Percentiles rank a stretch among this genome's conserved stretches.
phyloP scores from a whole-genome alignment of 2,113 vertebrate genomes.

The Lepidothrix coronata region DNA sequence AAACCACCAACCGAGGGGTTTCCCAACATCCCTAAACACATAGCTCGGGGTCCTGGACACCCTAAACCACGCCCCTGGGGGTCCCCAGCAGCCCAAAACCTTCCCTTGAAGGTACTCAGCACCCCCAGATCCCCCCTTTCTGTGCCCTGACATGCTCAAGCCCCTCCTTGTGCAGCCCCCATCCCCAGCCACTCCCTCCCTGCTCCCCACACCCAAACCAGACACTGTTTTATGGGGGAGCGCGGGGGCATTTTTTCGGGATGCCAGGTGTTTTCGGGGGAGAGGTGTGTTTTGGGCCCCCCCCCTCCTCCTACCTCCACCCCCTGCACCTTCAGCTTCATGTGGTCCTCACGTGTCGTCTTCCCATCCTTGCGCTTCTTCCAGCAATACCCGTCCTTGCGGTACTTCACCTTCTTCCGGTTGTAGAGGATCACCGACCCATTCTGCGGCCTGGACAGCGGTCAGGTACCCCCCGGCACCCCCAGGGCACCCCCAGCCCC shows the following conservation, averaged over 20 bases:
- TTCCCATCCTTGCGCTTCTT: background rate
- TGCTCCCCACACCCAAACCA: background rate
- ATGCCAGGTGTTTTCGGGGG: background rate
- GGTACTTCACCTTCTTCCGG: background rate
- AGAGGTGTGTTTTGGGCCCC: rapidly evolving
- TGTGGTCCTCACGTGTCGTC: background rate
- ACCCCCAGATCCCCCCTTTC: background rate
- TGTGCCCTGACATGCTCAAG: background rate
- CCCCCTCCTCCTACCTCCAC: background rate
- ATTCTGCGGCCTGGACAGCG: background rate
- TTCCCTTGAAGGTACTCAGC: too few species aligned
- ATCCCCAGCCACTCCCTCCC: background rate
- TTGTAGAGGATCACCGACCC: constrained; percentile 4
- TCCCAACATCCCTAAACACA: background rate
- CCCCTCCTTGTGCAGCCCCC: background rate
- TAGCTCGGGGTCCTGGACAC: background rate
- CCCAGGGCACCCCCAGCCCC: background rate
- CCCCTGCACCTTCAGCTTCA: constrained; percentile 3
- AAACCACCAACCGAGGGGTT: too few species aligned
- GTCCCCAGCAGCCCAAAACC: background rate
- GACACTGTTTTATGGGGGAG: rapidly evolving
- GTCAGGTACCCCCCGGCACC: background rate
- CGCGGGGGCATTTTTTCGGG: too few species aligned
- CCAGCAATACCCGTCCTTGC: background rate
- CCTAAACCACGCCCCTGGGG: background rate